Conservation (phyloP, 2,113 vertebrate genomes). For the Microtus richardsoni region DNA sequence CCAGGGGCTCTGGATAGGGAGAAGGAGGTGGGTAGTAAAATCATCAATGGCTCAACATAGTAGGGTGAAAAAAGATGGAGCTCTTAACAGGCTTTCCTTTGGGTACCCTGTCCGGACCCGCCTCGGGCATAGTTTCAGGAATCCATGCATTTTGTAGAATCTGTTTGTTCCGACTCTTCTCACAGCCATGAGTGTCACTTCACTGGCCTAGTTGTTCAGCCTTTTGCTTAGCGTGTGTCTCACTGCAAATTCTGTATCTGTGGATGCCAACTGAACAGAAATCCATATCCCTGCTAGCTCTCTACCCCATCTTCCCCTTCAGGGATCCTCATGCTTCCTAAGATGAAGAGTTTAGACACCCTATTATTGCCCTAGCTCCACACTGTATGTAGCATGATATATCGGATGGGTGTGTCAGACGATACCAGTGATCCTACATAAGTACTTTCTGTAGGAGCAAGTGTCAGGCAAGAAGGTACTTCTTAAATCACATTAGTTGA, state of each 20-base stretch:
- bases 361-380: background rate
- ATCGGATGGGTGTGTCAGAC: background rate
- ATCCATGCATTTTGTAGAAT: background rate
- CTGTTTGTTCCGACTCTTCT: background rate
- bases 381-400: background rate
- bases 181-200: background rate
- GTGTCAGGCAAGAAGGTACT: no score
- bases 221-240: background rate
- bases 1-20: rapidly evolving
- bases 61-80: background rate
- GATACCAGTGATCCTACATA: background rate
- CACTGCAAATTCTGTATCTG: background rate
- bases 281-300: background rate
- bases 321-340: background rate
- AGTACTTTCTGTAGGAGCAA: background rate
- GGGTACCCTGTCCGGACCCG: background rate
- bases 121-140: background rate
- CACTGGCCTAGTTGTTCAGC: background rate
- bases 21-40: background rate
- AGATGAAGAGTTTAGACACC: background rate
- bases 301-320: background rate
- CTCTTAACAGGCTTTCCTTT: background rate
- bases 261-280: background rate
- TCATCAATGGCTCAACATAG: constrained; percentile 15
- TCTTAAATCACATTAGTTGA: background rate